Evolutionary conservation across 2,797 vertebrate genomes (phyloP).

Genomic region (Thripadectes ignobilis): DNA sequence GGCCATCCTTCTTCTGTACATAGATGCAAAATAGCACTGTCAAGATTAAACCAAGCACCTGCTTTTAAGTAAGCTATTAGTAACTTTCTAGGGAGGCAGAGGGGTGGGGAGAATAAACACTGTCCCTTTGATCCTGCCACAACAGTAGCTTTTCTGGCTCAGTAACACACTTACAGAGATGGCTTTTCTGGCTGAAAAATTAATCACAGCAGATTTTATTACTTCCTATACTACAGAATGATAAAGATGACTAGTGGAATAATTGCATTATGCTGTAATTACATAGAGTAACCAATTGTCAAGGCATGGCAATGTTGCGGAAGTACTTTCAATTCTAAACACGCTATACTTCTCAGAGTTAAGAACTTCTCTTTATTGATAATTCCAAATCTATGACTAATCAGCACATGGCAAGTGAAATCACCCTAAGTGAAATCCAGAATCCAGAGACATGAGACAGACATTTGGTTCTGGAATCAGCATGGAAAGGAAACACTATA

Average conservation of each 20-base stretch:
- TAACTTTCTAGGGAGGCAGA: background rate
- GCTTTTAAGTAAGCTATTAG: background rate
- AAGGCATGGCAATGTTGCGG: background rate
- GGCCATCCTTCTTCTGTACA: background rate
- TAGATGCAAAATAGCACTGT: background rate
- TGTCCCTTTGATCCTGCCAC: background rate
- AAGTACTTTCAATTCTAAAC: background rate
- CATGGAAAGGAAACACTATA: background rate
- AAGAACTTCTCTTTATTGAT: background rate
- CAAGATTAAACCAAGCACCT: background rate
- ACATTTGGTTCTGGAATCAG: background rate
- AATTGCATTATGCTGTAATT: background rate
- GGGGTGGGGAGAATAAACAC: background rate
- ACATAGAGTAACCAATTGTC: background rate
- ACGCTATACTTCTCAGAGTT: background rate
- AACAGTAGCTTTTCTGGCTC: background rate
- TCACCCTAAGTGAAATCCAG: background rate
- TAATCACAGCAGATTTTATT: background rate
- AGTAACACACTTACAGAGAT: background rate
- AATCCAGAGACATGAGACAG: background rate
- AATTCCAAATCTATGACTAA: background rate
- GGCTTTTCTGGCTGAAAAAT: background rate
- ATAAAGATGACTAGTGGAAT: background rate
- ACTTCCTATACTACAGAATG: background rate
- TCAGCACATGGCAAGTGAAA: background rate